These are phyloP conservation scores for Micromesistius poutassou DNA, from an alignment of 2,797 vertebrate species.

Conservation along the genomic window DNA sequence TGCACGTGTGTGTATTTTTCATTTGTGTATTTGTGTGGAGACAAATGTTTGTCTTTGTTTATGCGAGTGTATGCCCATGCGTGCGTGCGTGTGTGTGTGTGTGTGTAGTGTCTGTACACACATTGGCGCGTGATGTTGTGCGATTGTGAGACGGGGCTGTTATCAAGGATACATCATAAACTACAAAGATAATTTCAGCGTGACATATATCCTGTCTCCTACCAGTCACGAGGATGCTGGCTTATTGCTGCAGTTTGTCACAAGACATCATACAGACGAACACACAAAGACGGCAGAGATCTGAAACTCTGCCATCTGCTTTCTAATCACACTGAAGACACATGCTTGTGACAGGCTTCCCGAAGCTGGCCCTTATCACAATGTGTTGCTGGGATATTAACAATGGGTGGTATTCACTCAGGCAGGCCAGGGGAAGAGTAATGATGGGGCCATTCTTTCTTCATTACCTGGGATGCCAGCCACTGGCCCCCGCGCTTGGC, in stretches of 20 bases:
- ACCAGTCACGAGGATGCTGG: neutral
- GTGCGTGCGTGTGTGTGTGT: constrained; percentile 25
- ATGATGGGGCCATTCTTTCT: constrained; percentile 33
- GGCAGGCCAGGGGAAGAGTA: constrained; percentile 19
- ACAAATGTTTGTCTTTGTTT: constrained; percentile 24
- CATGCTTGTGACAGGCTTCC: constrained; percentile 13
- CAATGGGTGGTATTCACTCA: constrained; percentile 32
- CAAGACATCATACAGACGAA: constrained; percentile 3
- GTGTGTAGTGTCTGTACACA: neutral
- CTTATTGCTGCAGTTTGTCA: constrained; percentile 4
- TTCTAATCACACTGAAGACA: constrained; percentile 21
- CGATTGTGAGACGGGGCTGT: constrained; percentile 35
- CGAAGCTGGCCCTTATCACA: constrained; percentile 11
- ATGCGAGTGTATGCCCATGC: constrained; percentile 8
- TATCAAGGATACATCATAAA: constrained; percentile 38
- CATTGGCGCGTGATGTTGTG: neutral
- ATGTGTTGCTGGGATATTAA: constrained; percentile 15
- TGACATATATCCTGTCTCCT: neutral
- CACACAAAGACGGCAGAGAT: neutral
- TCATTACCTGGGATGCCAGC: constrained; percentile 34
- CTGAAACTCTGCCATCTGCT: neutral
- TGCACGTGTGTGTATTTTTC: neutral
- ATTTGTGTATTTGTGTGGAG: constrained; percentile 1
- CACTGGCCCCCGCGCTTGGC: constrained; percentile 10
- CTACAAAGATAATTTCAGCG: constrained; percentile 13